These are phyloP conservation scores for Argyresthia albistria DNA, from an alignment of 2,888 invertebrate genomes.

Conservation along the genomic window DNA sequence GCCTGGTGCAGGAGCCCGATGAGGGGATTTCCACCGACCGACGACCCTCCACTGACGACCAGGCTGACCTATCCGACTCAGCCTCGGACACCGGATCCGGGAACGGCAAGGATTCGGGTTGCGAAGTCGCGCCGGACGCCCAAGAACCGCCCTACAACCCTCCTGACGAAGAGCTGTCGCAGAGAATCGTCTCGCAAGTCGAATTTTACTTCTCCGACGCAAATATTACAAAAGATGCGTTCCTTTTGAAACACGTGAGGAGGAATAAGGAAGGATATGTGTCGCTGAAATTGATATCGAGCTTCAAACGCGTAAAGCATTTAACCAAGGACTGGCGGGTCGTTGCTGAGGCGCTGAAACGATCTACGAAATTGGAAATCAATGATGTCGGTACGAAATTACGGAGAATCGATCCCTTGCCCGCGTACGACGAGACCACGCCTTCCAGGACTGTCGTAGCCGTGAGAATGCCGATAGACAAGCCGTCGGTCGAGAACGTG, in stretches of 20 bases:
- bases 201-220: constrained; percentile 97
- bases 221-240: constrained; percentile 95
- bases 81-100: constrained; percentile 76
- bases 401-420: constrained; percentile 86
- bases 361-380: constrained; percentile 86
- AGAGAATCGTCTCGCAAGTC: constrained; percentile 88
- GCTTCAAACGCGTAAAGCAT: constrained; percentile 95
- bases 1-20: constrained; percentile 46
- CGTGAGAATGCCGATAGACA: constrained; percentile 87
- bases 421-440: constrained; percentile 92
- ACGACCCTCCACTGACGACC: constrained; percentile 71
- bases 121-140: constrained; percentile 72
- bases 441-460: constrained; percentile 93
- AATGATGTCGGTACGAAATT: constrained; percentile 94
- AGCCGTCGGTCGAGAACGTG: constrained; percentile 90
- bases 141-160: constrained; percentile 76
- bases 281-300: constrained; percentile 93
- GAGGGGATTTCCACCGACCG: constrained; percentile 64
- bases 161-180: constrained; percentile 83
- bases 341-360: constrained; percentile 87
- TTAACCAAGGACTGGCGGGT: constrained; percentile 95
- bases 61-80: constrained; percentile 78
- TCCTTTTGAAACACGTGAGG: constrained; percentile 93
- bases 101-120: constrained; percentile 78
- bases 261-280: constrained; percentile 97